phyloP scores from a whole-genome alignment of 2,113 vertebrate species.

The Ptychochromis oligacanthus region DNA sequence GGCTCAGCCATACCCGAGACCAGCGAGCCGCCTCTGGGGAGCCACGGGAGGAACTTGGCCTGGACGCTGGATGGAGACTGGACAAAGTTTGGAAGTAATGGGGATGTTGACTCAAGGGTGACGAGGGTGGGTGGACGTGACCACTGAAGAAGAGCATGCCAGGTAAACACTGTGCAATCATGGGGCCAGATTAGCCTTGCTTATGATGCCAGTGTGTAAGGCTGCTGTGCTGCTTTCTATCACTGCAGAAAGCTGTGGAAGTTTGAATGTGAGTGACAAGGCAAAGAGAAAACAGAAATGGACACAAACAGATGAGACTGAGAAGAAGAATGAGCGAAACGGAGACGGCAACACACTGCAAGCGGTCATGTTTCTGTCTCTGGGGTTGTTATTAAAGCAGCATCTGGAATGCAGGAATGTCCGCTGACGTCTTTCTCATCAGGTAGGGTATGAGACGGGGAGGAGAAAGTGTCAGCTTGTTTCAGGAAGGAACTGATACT shows the following conservation, averaged over 20 bases:
- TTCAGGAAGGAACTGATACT: constrained; percentile 62
- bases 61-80: constrained; percentile 43
- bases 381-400: constrained; percentile 76
- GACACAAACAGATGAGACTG: constrained; percentile 6
- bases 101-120: constrained; percentile 68
- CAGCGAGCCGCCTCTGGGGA: constrained; percentile 58
- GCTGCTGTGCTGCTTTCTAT: background rate
- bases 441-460: constrained; percentile 15
- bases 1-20: constrained; percentile 39
- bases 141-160: constrained; percentile 32
- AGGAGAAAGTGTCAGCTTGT: constrained; percentile 37
- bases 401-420: constrained; percentile 79
- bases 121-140: constrained; percentile 48
- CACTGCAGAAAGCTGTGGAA: background rate
- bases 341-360: constrained; percentile 34
- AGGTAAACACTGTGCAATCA: constrained; percentile 51
- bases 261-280: background rate
- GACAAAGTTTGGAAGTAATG: constrained; percentile 54
- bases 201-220: constrained; percentile 5
- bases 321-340: constrained; percentile 5
- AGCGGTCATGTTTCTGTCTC: constrained; percentile 64
- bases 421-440: constrained; percentile 71
- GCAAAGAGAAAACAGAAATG: constrained; percentile 4
- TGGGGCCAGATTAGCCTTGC: constrained; percentile 16
- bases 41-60: constrained; percentile 63